These are phyloP conservation scores for Anas platyrhynchos DNA, from an alignment of 2,113 vertebrate genomes.

Conservation along the genomic window DNA sequence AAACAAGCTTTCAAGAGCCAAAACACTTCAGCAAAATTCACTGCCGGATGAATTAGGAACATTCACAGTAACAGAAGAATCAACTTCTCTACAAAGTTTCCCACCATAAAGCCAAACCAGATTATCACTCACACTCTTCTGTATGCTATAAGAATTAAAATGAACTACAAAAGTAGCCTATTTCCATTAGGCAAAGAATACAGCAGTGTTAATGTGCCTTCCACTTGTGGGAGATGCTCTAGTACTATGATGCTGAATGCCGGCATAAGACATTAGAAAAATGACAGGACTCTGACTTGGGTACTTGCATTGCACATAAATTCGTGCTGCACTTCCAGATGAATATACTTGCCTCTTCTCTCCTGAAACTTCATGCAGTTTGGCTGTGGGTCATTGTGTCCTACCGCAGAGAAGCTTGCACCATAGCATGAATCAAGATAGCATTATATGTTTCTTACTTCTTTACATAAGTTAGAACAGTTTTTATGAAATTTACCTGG, in stretches of 20 bases:
- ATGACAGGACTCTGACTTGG: not conserved
- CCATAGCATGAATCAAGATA: not conserved
- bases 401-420: not conserved
- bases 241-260: not conserved
- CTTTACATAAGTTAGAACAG: not conserved
- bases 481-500: not conserved
- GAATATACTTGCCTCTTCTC: not conserved
- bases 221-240: not conserved
- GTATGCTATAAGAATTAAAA: not conserved
- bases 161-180: not conserved
- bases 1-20: not conserved
- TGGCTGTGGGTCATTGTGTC: no score
- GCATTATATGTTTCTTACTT: not conserved
- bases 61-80: not conserved
- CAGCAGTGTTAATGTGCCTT: not conserved
- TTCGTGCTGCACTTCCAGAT: not conserved
- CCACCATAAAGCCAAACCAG: not conserved
- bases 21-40: not conserved
- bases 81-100: not conserved
- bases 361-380: not conserved
- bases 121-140: not conserved
- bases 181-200: not conserved
- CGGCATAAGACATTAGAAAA: not conserved
- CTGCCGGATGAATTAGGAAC: not conserved
- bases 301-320: not conserved